Conservation (phyloP, 1,140 invertebrate species). For the Samia ricini region DNA sequence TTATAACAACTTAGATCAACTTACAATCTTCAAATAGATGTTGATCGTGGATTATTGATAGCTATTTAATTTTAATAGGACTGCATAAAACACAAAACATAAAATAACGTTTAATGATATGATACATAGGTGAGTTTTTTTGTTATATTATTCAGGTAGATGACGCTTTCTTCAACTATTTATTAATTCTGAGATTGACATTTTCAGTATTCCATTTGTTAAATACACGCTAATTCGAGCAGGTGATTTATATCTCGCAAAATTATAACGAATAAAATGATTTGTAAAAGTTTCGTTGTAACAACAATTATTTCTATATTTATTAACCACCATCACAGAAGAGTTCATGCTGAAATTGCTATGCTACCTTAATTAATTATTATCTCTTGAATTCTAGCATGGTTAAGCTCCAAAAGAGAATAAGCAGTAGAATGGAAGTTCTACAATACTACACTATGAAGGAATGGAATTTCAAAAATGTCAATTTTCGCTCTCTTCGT, state of each 20-base stretch:
- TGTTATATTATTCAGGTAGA: too few relatives aligned
- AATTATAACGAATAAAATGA: too few relatives aligned
- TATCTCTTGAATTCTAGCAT: conserved; percentile 69
- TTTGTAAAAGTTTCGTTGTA: background rate
- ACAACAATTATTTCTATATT: background rate
- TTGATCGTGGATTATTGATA: too few relatives aligned
- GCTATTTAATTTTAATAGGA: too few relatives aligned
- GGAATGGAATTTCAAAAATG: conserved; percentile 89
- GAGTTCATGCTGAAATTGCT: background rate
- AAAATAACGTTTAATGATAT: too few relatives aligned
- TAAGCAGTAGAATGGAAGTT: conserved; percentile 81
- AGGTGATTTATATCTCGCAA: background rate
- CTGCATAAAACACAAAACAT: too few relatives aligned
- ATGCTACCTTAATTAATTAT: background rate
- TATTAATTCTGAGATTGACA: too few relatives aligned
- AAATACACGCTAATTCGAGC: background rate
- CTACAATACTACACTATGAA: conserved; percentile 93
- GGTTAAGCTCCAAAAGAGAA: conserved; percentile 81
- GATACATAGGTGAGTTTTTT: too few relatives aligned
- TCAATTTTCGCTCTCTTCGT: conserved; percentile 80
- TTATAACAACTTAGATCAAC: too few relatives aligned
- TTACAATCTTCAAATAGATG: too few relatives aligned
- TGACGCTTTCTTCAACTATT: too few relatives aligned
- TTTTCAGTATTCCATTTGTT: too few relatives aligned
- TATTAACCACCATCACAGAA: background rate